A percentile compares a stretch with the other conserved stretches of the same genome.
These are phyloP conservation scores for Drosophila peninsularis DNA, from an alignment of 2,888 invertebrate genomes.

Conservation along the genomic window DNA sequence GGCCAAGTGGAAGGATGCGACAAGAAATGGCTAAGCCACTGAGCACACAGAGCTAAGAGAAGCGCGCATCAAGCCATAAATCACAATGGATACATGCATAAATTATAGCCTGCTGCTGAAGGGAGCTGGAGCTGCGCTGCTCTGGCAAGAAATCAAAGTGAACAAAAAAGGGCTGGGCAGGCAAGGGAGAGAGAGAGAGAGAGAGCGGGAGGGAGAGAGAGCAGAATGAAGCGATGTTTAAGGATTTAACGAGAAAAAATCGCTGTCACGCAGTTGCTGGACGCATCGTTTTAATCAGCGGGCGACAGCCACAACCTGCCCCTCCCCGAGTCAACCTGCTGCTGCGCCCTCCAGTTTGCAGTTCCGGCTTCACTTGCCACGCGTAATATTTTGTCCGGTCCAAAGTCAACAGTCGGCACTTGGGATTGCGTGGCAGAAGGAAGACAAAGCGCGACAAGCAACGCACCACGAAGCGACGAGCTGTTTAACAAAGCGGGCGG, in stretches of 20 bases:
- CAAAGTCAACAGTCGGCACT: constrained; percentile 72
- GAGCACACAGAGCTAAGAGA: constrained; percentile 49
- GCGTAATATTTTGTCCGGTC: constrained; percentile 70
- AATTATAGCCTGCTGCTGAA: constrained; percentile 63
- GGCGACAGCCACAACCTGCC: constrained; percentile 38
- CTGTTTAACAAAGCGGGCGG: constrained; percentile 9
- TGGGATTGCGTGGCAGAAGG: constrained; percentile 30
- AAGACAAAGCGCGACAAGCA: constrained; percentile 50
- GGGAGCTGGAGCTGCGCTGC: constrained; percentile 11
- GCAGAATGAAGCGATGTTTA: constrained; percentile 68
- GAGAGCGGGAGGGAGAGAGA: background rate
- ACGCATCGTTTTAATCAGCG: constrained; percentile 76
- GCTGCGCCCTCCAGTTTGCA: background rate
- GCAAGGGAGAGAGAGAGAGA: constrained; percentile 1
- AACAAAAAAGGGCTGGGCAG: constrained; percentile 14
- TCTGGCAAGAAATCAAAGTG: constrained; percentile 45
- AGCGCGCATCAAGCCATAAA: constrained; percentile 64
- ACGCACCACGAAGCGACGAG: background rate
- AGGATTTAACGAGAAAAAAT: constrained; percentile 79
- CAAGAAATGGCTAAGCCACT: constrained; percentile 65
- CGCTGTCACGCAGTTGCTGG: constrained; percentile 59
- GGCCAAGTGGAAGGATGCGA: constrained; percentile 41
- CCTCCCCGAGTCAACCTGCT: constrained; percentile 5
- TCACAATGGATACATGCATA: constrained; percentile 80
- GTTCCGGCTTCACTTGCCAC: constrained; percentile 15